phyloP scores from a whole-genome alignment of 2,888 invertebrate genomes.

The Formica aserva region DNA sequence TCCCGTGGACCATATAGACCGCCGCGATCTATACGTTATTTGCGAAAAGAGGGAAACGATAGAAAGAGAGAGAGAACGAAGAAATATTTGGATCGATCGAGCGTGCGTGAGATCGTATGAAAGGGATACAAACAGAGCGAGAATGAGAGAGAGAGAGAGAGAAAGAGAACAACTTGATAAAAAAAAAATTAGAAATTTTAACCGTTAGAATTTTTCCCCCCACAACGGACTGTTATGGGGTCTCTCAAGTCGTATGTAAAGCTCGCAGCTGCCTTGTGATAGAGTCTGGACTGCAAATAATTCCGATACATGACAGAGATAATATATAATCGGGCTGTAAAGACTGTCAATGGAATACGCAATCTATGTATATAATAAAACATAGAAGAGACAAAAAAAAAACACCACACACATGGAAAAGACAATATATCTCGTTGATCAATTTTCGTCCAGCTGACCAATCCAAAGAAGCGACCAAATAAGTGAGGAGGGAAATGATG shows the following conservation, averaged over 20 bases:
- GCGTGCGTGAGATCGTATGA: slow-evolving; percentile 44
- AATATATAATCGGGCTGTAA: slow-evolving; percentile 29
- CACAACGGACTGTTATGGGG: slow-evolving; percentile 50
- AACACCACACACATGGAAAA: slow-evolving; percentile 3
- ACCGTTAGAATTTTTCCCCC: slow-evolving; percentile 28
- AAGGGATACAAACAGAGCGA: slow-evolving; percentile 11
- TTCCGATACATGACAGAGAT: slow-evolving; percentile 41
- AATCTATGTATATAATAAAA: slow-evolving; percentile 32
- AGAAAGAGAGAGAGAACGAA: slow-evolving; percentile 51
- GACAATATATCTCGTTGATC: slow-evolving; percentile 49
- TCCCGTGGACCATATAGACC: slow-evolving; percentile 82
- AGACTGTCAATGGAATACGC: slow-evolving; percentile 36
- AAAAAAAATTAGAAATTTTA: slow-evolving; percentile 38
- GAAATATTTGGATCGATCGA: slow-evolving; percentile 33
- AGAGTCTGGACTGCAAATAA: slow-evolving; percentile 83
- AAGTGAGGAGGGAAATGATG: slow-evolving; percentile 82
- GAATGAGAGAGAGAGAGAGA: slow-evolving; percentile 30
- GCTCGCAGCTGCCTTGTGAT: slow-evolving; percentile 85
- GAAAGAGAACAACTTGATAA: slow-evolving; percentile 31
- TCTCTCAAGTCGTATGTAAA: slow-evolving; percentile 80
- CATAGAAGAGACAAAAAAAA: neutral
- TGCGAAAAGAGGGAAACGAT: slow-evolving; percentile 56
- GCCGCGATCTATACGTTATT: slow-evolving; percentile 77
- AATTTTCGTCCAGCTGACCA: slow-evolving; percentile 85
- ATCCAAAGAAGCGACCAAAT: slow-evolving; percentile 86